Conservation (phyloP, 2,113 vertebrate genomes). For the Spizaetus ornatus region DNA sequence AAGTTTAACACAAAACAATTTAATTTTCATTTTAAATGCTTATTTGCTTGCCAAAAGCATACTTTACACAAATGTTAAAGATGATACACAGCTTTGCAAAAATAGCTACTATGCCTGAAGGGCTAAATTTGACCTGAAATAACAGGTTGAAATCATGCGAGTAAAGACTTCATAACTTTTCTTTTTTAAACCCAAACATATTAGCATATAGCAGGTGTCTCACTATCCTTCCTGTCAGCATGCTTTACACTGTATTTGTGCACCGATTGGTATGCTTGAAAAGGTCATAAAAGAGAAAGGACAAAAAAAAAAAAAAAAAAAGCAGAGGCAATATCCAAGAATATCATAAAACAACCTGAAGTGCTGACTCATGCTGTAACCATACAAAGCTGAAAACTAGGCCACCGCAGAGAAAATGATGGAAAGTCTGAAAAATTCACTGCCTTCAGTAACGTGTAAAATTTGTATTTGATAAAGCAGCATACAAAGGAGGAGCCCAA, state of each 20-base stretch:
- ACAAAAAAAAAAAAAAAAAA: background rate
- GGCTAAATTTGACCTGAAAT: background rate
- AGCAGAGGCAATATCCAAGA: background rate
- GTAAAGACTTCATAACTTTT: background rate
- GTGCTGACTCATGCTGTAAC: constrained; percentile 1
- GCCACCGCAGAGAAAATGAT: fast-evolving
- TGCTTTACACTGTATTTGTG: background rate
- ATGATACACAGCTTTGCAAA: background rate
- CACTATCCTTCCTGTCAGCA: background rate
- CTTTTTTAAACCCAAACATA: background rate
- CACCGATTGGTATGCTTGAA: background rate
- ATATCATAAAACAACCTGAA: background rate
- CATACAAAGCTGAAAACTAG: background rate
- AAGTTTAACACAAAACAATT: background rate
- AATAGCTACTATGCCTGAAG: background rate
- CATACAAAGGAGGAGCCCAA: background rate
- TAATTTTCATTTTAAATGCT: background rate
- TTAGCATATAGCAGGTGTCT: background rate
- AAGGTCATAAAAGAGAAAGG: background rate
- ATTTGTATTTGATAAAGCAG: background rate
- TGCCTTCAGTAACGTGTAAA: fast-evolving
- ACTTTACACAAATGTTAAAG: background rate
- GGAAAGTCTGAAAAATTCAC: background rate
- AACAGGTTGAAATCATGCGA: background rate
- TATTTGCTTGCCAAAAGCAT: background rate